Base-by-base conservation (phyloP, 2,113 vertebrate species). In the Marmota flaviventris region DNA sequence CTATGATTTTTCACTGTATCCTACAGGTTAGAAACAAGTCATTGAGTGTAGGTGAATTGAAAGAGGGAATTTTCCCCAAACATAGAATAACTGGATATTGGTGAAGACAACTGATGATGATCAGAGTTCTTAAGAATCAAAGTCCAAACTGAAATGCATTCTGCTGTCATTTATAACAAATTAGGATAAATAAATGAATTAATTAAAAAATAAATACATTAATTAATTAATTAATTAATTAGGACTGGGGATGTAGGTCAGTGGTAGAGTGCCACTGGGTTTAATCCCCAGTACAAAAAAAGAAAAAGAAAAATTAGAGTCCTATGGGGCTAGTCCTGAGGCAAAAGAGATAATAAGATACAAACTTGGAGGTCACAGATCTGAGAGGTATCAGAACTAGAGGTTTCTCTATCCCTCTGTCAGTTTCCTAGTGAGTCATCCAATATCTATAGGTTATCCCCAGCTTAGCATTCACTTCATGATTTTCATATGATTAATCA, bases 61-160 rank as follows among this genome's bases (percentile, higher is more conserved):
- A 69, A 12, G 13, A 85, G 39, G 32, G 6, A 58, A 24, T 81
- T 61, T 32, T 32, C 39, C 29, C 70, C 32, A 75, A 89, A 45
- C 18, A 63, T 65, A 86, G 13, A 58, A 39, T 84, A 70, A 75
- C 70, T 79, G 32, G 27, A 75, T 37, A 37, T 24, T 67, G 29
- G 18, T 42, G 18, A 84, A 37, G 48, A 70, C 25, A 58, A n/a
- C 3, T 67, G 4, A 8, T 90, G 17, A 78, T 56, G 2, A 87
- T n/a, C 12, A 82, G 6, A 96, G 53, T 12, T 93, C 56, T 91
- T 79, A 67, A 91, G 65, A 79, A 75, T 70, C 37, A 84, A 93
- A 87, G 4, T 12, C 32, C 42, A 89, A 51, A 51, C 48, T 51
- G 48, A 51, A 51, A 51, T 51, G 48, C 48, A 51, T 51, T 51